Conservation (phyloP, 2,113 vertebrate genomes). For the Esox niger region DNA sequence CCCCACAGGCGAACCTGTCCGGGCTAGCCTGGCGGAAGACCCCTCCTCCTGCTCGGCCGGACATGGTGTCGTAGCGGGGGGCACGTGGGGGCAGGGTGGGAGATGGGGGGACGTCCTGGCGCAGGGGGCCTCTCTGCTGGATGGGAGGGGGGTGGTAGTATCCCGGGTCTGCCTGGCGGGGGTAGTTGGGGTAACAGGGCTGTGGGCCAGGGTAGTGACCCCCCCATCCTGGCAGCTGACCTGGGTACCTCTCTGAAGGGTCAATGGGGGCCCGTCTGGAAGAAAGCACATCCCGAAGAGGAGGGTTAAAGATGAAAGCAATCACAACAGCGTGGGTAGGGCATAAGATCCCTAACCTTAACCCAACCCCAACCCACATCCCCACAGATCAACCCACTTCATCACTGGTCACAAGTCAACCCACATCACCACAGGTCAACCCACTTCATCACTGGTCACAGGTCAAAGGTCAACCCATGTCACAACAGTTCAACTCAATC, state of each 20-base stretch:
- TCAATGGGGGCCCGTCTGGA: slow-evolving; percentile 82
- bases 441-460: no score
- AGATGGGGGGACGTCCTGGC: slow-evolving; percentile 93
- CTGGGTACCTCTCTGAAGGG: slow-evolving; percentile 80
- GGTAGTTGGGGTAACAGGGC: slow-evolving; percentile 60
- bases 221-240: slow-evolving; percentile 71
- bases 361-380: no score
- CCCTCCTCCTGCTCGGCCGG: slow-evolving; percentile 62
- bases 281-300: slow-evolving; percentile 28
- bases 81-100: slow-evolving; percentile 81
- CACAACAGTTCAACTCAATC: no score
- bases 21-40: slow-evolving; percentile 73
- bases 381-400: no score
- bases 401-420: no score
- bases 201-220: slow-evolving; percentile 75
- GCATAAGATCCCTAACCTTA: no score
- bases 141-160: slow-evolving; percentile 74
- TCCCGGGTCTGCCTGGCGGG: slow-evolving; percentile 73
- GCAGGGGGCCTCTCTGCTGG: slow-evolving; percentile 87
- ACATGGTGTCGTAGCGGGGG: slow-evolving; percentile 78
- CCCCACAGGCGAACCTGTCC: slow-evolving; percentile 70
- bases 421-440: no score
- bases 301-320: neutral
- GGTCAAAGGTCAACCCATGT: no score
- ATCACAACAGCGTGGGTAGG: no score